Base-by-base conservation (phyloP, 2,797 vertebrate genomes). In the Sebastes umbrosus region DNA sequence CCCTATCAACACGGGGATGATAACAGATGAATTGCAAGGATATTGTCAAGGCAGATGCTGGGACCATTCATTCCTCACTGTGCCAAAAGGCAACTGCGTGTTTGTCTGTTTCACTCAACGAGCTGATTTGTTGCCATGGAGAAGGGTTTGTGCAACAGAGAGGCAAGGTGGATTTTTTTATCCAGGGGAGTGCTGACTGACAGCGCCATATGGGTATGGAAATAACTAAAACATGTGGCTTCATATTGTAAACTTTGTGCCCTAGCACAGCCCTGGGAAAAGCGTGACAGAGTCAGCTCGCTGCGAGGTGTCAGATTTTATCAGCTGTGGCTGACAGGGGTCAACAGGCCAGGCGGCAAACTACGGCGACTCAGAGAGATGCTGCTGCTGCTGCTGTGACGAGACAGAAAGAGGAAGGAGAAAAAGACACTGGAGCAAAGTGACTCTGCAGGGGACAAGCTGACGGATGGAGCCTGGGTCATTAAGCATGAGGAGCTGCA, bases 1-100 rank as follows among this genome's bases (percentile, higher is more conserved):
- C 57, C 13, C 70, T 11, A 88, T 88, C 84, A 84, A 85, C 86
- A 67, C 29, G 0, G 22, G 69, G 81, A 84, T 73, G 88, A 88
- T 89, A 92, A 91, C 83, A 80, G 87, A 93, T 82, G 65, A 86
- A 88, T 73, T 85, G 75, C 52, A 68, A 74, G 82, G 83, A 90
- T 69, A 84, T 55, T 32, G 77, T 80, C 29, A 39, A 83, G 77
- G 82, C 86, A 90, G 86, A 91, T 70, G 84, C 73, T 76, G 14
- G 60, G 59, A 84, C 73, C 5, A 24, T 12, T 91, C 80, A 39
- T 78, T 20, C 55, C 58, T 82, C 69, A 31, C 31, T 3, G 59
- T 57, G 75, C 82, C 80, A 84, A 84, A 76, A 82, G 59, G 59
- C 75, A 64, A 69, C 77, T 36, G 57, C 65, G 62, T 74, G 73